Base-by-base conservation (phyloP, 2,113 vertebrate genomes). In the Taxidea taxus region DNA sequence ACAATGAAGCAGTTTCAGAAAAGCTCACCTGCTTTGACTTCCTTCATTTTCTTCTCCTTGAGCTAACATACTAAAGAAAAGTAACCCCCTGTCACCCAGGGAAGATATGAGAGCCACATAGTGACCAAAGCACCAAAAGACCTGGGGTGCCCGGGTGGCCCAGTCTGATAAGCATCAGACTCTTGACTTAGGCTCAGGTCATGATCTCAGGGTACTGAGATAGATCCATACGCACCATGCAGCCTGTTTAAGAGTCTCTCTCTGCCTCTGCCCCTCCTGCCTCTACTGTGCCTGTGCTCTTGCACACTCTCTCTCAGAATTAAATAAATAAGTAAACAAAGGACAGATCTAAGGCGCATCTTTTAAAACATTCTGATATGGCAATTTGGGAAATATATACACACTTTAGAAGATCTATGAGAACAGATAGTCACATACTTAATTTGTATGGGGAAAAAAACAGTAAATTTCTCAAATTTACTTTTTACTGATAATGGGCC, bases 41-140 rank as follows among this genome's bases (percentile, higher is more conserved):
- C 34, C n/a, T 34, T 96, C 12, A 13, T 51, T 90, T 42, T 70
- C 27, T 83, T 54, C 64, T 39, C 27, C 18, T 87, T 54, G 4
- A 78, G n/a, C 10, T 37, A 80, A 10, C 14, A 31, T 37, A 29
- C 0, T 78, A 9, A 87, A 75, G 29, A 29, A 75, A 92, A 87
- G 13, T 16, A 15, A 4, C 3, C 10, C 11, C 7, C 1, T 62
- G 29, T 10, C 21, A 74, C 54, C 25, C 3, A 64, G 12, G 11
- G 23, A 86, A 44, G 39, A 18, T 0, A 51, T 78, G 2, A 7
- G 7, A 16, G 2, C 11, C 0, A 25, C 15, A 5, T 8, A 3
- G 23, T 84, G 21, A 80, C 16, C 10, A 3, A 2, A 83, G 6
- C 7, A 77, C 14, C 4, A 39, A 23, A 78, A 49, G 49, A 60